Percentiles rank a stretch among this genome's conserved stretches.
phyloP scores from a whole-genome alignment of 64 coral and sea anemone genomes.

The Pocillopora verrucosa region DNA sequence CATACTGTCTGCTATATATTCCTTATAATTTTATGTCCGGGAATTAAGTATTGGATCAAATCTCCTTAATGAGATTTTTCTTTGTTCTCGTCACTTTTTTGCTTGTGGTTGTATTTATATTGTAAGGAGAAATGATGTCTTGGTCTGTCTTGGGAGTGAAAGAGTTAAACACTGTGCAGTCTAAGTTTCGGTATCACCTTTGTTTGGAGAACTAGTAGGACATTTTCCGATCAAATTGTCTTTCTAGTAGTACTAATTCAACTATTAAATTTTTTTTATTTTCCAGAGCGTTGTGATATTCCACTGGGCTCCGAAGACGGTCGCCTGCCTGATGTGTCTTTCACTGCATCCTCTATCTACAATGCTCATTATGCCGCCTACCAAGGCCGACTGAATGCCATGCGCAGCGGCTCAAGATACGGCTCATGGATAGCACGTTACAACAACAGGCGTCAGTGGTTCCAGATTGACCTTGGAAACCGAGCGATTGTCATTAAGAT shows the following conservation, averaged over 20 bases:
- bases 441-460: conserved; percentile 60
- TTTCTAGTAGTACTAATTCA: not conserved
- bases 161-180: too few species aligned
- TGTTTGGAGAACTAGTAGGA: too few species aligned
- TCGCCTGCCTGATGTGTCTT: conserved; percentile 62
- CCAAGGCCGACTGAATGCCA: conserved; percentile 62
- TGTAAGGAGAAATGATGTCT: too few species aligned
- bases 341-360: conserved; percentile 50
- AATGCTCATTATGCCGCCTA: conserved; percentile 41
- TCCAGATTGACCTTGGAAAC: conserved; percentile 59
- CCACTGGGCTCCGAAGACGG: conserved; percentile 68
- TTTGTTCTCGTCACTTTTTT: too few species aligned
- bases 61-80: too few species aligned
- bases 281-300: conserved; percentile 53
- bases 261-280: not conserved
- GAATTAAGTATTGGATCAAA: too few species aligned
- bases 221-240: not conserved
- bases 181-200: too few species aligned
- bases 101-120: too few species aligned
- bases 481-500: conserved; percentile 34
- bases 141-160: too few species aligned
- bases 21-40: too few species aligned
- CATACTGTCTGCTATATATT: too few species aligned
- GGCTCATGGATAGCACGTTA: conserved; percentile 76
- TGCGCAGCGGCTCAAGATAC: conserved; percentile 36